These are phyloP conservation scores for Drosophila limbata DNA, from an alignment of 2,888 invertebrate species.

Conservation along the genomic window DNA sequence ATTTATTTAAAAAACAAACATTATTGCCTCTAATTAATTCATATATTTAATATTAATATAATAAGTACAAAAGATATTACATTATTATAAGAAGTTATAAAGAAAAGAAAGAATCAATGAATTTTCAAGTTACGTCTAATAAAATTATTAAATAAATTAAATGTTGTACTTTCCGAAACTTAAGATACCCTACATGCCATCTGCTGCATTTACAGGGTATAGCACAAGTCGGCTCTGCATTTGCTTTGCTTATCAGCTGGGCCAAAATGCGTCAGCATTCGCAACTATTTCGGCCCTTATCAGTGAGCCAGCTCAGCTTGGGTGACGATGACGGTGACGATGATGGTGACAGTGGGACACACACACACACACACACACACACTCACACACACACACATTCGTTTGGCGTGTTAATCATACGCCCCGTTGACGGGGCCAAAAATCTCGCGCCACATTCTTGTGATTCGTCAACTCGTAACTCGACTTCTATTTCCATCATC, in stretches of 20 bases:
- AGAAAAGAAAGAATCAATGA: too few relatives aligned
- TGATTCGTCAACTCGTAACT: conserved; percentile 21
- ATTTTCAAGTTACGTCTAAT: too few relatives aligned
- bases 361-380: neutral
- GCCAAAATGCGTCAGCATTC: conserved; percentile 73
- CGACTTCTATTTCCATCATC: conserved; percentile 25
- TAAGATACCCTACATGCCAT: too few relatives aligned
- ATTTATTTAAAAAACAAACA: too few relatives aligned
- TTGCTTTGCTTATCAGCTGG: conserved; percentile 67
- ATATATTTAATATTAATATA: too few relatives aligned
- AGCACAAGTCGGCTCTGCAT: conserved; percentile 24
- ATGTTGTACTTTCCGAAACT: too few relatives aligned
- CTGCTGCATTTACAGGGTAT: conserved; percentile 18
- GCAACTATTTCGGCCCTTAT: conserved; percentile 40
- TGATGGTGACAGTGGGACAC: neutral
- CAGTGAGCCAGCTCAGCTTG: conserved; percentile 26
- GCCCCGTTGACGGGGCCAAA: conserved; percentile 29
- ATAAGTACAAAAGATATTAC: too few relatives aligned
- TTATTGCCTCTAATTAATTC: too few relatives aligned
- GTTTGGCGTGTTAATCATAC: conserved; percentile 57
- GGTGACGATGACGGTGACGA: neutral
- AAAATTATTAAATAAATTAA: too few relatives aligned
- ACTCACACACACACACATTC: neutral
- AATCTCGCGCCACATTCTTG: conserved; percentile 7
- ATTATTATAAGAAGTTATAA: too few relatives aligned